Base-by-base conservation (phyloP, 2,888 invertebrate genomes). In the Callosobruchus maculatus region DNA sequence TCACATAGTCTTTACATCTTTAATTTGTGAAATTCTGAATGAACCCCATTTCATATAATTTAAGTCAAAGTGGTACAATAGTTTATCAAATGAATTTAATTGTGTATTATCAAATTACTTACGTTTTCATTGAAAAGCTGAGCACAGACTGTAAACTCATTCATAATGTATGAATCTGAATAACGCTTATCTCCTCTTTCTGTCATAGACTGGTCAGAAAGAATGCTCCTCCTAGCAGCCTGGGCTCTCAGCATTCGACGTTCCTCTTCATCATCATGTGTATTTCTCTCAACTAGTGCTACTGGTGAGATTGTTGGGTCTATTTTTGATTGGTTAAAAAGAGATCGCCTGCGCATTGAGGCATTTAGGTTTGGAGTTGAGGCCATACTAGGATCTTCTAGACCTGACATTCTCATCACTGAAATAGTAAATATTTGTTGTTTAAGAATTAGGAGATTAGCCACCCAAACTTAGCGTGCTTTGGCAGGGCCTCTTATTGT, bases 61-160 rank as follows among this genome's bases (percentile, higher is more conserved):
- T n/a, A n/a, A n/a, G n/a, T n/a, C n/a, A n/a, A n/a, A n/a, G n/a
- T n/a, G n/a, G n/a, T n/a, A n/a, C n/a, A n/a, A n/a, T n/a, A n/a
- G n/a, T n/a, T n/a, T n/a, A n/a, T n/a, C n/a, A n/a, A n/a, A n/a
- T n/a, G n/a, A n/a, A n/a, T n/a, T n/a, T n/a, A n/a, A n/a, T n/a
- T n/a, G n/a, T n/a, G n/a, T n/a, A n/a, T n/a, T n/a, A n/a, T n/a
- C n/a, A n/a, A n/a, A 69, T 66, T 70, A 86, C 90, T 88, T 87
- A 93, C 93, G 89, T 95, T 95, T 87, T 94, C 94, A 77, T 93
- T 91, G 83, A 91, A 93, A n/a, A 95, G 89, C 82, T 94, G 93
- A 70, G 94, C 89, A 83, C 95, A 95, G 77, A 92, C 92, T 77
- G 92, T 90, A 78, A 94, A 91, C 78, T 94, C 94, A 79, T 93